These are phyloP conservation scores for pig (Sus scrofa) DNA, from an alignment of 2,113 vertebrate genomes.

Conservation along the genomic window DNA sequence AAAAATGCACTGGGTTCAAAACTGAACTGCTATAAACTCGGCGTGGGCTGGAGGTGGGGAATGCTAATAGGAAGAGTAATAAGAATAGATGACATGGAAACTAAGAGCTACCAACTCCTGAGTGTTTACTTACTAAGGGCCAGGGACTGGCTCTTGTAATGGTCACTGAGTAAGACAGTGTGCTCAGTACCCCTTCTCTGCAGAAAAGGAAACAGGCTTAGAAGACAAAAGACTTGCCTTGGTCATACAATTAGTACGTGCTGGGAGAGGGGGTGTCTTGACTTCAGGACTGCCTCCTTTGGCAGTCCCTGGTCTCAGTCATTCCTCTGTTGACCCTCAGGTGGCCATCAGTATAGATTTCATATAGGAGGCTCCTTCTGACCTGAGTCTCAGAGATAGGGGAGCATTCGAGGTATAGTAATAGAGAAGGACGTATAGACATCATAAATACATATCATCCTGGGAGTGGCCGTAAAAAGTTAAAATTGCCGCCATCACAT, in stretches of 20 bases:
- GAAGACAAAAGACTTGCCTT: not conserved
- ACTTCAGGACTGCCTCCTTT: not conserved
- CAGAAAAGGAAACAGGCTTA: not conserved
- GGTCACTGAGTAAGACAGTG: too few relatives aligned
- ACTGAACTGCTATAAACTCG: fast-evolving
- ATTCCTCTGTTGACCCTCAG: not conserved
- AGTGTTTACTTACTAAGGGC: too few relatives aligned
- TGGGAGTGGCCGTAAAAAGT: too few relatives aligned
- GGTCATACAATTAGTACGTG: not conserved
- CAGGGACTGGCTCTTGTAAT: not conserved
- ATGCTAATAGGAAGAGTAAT: fast-evolving
- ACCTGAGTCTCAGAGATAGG: not conserved
- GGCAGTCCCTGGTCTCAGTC: not conserved
- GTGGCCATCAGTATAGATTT: not conserved
- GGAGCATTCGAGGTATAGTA: not conserved
- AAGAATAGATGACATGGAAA: not conserved
- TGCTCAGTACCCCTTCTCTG: not conserved
- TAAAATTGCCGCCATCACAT: too few relatives aligned
- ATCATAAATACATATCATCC: not conserved
- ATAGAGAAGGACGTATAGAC: not conserved
- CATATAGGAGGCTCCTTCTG: not conserved
- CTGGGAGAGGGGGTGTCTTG: not conserved
- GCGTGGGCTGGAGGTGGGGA: fast-evolving
- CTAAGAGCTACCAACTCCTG: not conserved
- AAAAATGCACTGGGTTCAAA: not conserved